Evolutionary conservation across 2,113 vertebrate genomes (phyloP).

Genomic region (Dendropsophus ebraccatus): DNA sequence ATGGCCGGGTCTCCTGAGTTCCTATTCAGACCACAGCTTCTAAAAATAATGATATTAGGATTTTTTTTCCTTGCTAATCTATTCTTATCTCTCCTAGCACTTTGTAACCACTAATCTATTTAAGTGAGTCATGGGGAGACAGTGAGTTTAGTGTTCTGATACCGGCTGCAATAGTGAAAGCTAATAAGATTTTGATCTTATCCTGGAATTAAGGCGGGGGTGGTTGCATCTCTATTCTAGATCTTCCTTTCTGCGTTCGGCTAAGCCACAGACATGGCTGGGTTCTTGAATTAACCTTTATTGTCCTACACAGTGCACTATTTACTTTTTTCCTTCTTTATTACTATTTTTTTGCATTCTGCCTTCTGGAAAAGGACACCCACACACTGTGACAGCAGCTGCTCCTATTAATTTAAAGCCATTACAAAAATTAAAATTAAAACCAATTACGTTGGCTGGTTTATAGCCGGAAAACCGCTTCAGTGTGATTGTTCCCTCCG

Average conservation of each 20-base stretch:
- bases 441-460: conserved; percentile 81
- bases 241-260: conserved; percentile 69
- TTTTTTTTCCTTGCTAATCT: conserved; percentile 70
- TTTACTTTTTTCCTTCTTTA: conserved; percentile 69
- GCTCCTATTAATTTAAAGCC: conserved; percentile 83
- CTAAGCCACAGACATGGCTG: conserved; percentile 73
- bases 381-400: conserved; percentile 79
- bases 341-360: conserved; percentile 65
- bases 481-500: conserved; percentile 83
- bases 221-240: conserved; percentile 60
- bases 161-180: conserved; percentile 68
- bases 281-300: conserved; percentile 79
- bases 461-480: conserved; percentile 74
- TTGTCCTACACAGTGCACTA: conserved; percentile 74
- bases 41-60: conserved; percentile 74
- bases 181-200: conserved; percentile 74
- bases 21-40: conserved; percentile 68
- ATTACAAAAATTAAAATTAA: conserved; percentile 88
- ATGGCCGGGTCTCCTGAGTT: conserved; percentile 53
- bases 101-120: conserved; percentile 78
- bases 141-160: conserved; percentile 67
- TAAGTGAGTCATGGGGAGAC: conserved; percentile 71
- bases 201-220: conserved; percentile 66
- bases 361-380: conserved; percentile 80
- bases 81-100: conserved; percentile 73